Base-by-base conservation (phyloP, 1,140 invertebrate species). In the Bombus confusus region DNA sequence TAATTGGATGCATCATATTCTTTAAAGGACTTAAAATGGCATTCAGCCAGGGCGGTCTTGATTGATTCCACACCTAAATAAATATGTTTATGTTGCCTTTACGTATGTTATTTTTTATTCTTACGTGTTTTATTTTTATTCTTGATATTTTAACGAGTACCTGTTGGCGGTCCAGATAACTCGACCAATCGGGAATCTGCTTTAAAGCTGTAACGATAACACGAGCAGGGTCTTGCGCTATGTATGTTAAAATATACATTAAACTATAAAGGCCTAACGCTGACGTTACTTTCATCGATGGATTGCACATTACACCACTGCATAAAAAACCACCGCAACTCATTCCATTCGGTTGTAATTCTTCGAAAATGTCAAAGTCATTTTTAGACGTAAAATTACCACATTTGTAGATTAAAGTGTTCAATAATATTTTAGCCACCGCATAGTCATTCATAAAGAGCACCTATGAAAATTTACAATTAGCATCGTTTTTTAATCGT, bases 21-120 rank as follows among this genome's bases (percentile, higher is more conserved):
- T 96, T 95, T 0, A 97, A 94, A 12, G 97, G 95, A 37, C 96
- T 95, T 82, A 97, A 92, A 25, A 98, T 94, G 8, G 97, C 97
- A 81, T 97, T 96, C 74, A 97, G 93, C 97, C 97, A 98, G 0
- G 97, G 95, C 43, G 97, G 97, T 43, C 97, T 95, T 52, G 96
- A 96, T 91, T 97, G 97, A 94, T 97, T 97, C 97, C 97, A 98
- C 3, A 98, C 96, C 97, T 96, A 22, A 0, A 22, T 68, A 76
- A 82, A 77, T 10, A 76, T 9, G 68, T 22, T 18, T 12, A 2
- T 13, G 12, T 72, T 3, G 12, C 10, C 15, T 52, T 37, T 37
- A 28, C 4, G 18, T 13, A 4, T 25, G 47, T 37, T 47, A 2
- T 18, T 47, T 28, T 47, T 28, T 2, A 41, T 22, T 52, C 6